A percentile compares a stretch with the other conserved stretches of the same genome.
phyloP scores from a whole-genome alignment of 1,140 invertebrate species.

The Rhopalosiphum padi region DNA sequence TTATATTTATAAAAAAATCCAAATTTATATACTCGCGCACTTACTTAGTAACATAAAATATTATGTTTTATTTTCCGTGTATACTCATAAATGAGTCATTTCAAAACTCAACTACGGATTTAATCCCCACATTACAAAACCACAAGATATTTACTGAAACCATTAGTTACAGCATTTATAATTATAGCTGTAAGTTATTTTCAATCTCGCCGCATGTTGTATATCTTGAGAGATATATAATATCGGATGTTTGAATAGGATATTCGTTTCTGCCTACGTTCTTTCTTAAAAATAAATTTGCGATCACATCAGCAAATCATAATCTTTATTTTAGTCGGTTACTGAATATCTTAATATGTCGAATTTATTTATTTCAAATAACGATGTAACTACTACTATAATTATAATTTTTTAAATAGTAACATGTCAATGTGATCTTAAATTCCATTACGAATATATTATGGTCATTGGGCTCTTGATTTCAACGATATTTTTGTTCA shows the following conservation, averaged over 20 bases:
- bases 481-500: background rate
- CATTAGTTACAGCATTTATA: background rate
- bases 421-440: background rate
- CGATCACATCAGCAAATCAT: background rate
- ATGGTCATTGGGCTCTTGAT: background rate
- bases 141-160: background rate
- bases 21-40: too few species aligned
- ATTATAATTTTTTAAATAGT: background rate
- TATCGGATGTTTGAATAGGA: background rate
- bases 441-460: background rate
- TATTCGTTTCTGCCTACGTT: slow-evolving; percentile 8
- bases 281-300: slow-evolving; percentile 18
- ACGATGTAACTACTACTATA: background rate
- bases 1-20: background rate
- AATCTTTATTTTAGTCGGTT: background rate
- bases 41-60: background rate
- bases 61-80: background rate
- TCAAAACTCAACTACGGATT: background rate
- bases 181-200: slow-evolving; percentile 15
- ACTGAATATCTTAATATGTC: background rate
- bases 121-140: background rate
- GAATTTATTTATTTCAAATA: background rate
- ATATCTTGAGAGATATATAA: background rate
- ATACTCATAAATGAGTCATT: background rate
- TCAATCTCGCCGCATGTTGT: background rate